phyloP scores from a whole-genome alignment of 2,113 vertebrate genomes.

The Rafetus swinhoei region DNA sequence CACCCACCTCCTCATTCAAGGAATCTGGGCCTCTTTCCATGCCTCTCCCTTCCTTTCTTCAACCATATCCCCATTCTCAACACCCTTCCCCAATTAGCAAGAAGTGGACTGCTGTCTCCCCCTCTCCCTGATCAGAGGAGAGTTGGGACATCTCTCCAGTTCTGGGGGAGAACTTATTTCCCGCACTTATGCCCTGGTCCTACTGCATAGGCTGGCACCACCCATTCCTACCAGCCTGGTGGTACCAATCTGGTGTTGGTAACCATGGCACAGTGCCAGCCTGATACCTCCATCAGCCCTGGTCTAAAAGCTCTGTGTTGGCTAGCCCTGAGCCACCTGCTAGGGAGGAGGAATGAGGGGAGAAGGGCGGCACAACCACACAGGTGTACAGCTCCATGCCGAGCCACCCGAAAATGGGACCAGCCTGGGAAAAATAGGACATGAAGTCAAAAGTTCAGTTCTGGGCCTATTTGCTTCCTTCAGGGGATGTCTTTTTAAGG shows the following conservation, averaged over 20 bases:
- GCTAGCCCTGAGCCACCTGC: not conserved
- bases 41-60: not conserved
- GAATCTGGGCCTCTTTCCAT: not conserved
- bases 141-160: not conserved
- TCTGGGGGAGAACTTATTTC: not conserved
- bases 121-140: accelerated
- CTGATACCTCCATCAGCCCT: no score
- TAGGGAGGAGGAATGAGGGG: not conserved
- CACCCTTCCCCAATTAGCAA: not conserved
- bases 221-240: not conserved
- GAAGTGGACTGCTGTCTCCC: accelerated
- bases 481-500: not conserved
- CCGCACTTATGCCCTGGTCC: accelerated
- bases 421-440: not conserved
- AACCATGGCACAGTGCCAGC: not conserved
- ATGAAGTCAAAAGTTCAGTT: not conserved
- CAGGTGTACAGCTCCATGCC: not conserved
- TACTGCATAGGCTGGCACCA: not conserved
- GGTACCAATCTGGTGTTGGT: not conserved
- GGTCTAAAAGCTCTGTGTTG: not conserved
- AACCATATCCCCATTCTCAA: not conserved
- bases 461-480: not conserved
- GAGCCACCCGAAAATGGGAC: not conserved
- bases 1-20: not conserved
- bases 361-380: not conserved